These are phyloP conservation scores for Norana najaformis DNA, from an alignment of 2,888 invertebrate genomes.

Conservation along the genomic window DNA sequence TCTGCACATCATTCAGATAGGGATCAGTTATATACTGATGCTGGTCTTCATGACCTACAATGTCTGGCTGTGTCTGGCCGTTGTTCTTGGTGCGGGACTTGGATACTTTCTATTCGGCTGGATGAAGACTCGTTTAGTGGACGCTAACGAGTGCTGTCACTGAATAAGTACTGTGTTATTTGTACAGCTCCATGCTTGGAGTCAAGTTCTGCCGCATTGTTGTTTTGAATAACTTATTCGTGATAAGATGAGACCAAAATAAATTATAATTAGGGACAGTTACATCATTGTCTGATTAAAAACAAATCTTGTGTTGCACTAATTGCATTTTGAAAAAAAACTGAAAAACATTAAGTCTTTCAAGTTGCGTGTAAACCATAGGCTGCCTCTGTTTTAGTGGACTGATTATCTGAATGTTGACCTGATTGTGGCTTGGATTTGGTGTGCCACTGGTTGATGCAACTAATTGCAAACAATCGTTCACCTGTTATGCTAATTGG, in stretches of 20 bases:
- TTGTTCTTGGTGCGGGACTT: constrained; percentile 81
- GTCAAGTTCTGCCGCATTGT: not conserved
- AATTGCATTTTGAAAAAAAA: no score
- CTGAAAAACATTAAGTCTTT: no score
- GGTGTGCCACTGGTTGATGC: no score
- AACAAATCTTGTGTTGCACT: not conserved
- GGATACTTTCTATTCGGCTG: constrained; percentile 93
- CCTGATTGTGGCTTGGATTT: no score
- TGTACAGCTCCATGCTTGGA: not conserved
- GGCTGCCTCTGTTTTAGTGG: no score
- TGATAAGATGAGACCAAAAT: not conserved
- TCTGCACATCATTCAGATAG: constrained; percentile 84
- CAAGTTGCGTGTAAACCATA: no score
- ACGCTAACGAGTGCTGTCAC: constrained; percentile 92
- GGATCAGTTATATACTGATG: constrained; percentile 89
- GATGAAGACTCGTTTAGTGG: constrained; percentile 83
- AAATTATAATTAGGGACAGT: not conserved
- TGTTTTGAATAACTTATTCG: not conserved
- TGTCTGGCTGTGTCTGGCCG: constrained; percentile 86
- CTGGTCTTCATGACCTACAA: constrained; percentile 96
- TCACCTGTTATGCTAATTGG: not conserved
- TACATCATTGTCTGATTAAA: not conserved
- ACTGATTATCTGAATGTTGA: no score
- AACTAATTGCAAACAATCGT: not conserved
- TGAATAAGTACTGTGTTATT: constrained; percentile 55